A percentile compares a stretch with the other conserved stretches of the same genome.
phyloP scores from a whole-genome alignment of 2,113 vertebrate species.

The Percopsis transmontana region DNA sequence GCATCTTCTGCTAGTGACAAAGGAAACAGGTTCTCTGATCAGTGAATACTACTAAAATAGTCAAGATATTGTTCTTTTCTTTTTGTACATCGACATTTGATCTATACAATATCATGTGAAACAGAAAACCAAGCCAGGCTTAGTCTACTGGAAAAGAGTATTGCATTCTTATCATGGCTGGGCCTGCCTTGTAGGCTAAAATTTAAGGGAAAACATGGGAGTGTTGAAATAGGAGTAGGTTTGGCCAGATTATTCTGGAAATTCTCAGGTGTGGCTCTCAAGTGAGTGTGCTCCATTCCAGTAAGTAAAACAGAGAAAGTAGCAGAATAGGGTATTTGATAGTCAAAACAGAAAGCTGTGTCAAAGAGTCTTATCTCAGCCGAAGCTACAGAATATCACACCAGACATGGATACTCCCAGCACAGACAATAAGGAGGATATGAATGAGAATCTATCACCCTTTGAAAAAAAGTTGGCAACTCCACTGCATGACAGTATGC shows the following conservation, averaged over 20 bases:
- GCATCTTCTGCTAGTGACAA: constrained; percentile 4
- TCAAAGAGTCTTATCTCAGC: too few species aligned
- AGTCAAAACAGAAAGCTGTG: not conserved
- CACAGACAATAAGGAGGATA: constrained; percentile 7
- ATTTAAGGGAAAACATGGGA: constrained; percentile 18
- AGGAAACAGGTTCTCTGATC: too few species aligned
- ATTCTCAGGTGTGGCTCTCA: constrained; percentile 35
- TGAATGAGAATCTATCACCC: not conserved
- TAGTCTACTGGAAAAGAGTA: too few species aligned
- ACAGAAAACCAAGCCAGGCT: too few species aligned
- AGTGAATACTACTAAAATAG: constrained; percentile 22
- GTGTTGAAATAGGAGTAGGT: constrained; percentile 18
- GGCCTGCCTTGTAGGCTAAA: too few species aligned
- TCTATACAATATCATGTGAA: too few species aligned
- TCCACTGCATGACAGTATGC: constrained; percentile 32
- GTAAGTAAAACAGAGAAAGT: too few species aligned
- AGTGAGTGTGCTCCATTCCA: not conserved
- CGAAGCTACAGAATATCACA: too few species aligned
- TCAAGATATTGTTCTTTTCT: too few species aligned
- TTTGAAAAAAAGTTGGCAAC: not conserved
- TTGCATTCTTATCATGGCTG: too few species aligned
- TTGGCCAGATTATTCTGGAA: constrained; percentile 22
- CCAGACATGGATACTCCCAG: constrained; percentile 35
- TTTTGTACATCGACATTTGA: too few species aligned
- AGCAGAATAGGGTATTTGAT: not conserved